phyloP scores from a whole-genome alignment of 2,888 invertebrate species.

The Drosophila atripex region DNA sequence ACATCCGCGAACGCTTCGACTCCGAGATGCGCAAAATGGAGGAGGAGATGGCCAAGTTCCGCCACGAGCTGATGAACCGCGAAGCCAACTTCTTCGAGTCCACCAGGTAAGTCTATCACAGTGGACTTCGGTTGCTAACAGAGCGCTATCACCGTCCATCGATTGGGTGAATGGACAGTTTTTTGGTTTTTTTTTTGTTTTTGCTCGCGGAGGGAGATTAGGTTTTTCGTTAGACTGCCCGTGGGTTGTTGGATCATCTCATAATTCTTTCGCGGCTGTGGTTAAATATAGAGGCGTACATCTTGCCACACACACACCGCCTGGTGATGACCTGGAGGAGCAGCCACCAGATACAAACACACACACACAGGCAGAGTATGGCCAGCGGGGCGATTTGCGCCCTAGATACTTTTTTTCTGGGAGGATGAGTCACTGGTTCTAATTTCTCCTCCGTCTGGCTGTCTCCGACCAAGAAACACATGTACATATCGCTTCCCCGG shows the following conservation, averaged over 20 bases:
- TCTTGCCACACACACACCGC: constrained; percentile 25
- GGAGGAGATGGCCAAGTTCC: constrained; percentile 98
- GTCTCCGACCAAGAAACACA: constrained; percentile 38
- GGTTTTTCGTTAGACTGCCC: background rate
- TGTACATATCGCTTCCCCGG: constrained; percentile 14
- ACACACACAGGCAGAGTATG: constrained; percentile 9
- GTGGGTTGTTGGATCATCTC: constrained; percentile 10
- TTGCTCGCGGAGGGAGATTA: too few species aligned
- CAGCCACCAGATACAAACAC: constrained; percentile 7
- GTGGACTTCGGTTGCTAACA: constrained; percentile 10
- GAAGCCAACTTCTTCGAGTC: constrained; percentile 96
- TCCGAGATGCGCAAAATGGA: constrained; percentile 99
- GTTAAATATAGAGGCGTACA: constrained; percentile 31
- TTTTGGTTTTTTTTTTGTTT: too few species aligned
- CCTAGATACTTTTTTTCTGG: constrained; percentile 36
- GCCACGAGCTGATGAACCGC: constrained; percentile 95
- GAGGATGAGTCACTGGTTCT: constrained; percentile 42
- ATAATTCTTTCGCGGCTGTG: constrained; percentile 10
- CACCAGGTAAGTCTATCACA: constrained; percentile 87
- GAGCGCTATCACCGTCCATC: background rate
- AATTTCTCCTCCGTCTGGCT: constrained; percentile 31
- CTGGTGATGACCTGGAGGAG: constrained; percentile 30
- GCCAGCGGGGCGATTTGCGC: constrained; percentile 29
- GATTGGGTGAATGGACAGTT: constrained; percentile 14
- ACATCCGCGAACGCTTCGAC: constrained; percentile 97